Evolutionary conservation across 2,888 invertebrate species (phyloP).

Genomic region (Sphaeridia pumilis): DNA sequence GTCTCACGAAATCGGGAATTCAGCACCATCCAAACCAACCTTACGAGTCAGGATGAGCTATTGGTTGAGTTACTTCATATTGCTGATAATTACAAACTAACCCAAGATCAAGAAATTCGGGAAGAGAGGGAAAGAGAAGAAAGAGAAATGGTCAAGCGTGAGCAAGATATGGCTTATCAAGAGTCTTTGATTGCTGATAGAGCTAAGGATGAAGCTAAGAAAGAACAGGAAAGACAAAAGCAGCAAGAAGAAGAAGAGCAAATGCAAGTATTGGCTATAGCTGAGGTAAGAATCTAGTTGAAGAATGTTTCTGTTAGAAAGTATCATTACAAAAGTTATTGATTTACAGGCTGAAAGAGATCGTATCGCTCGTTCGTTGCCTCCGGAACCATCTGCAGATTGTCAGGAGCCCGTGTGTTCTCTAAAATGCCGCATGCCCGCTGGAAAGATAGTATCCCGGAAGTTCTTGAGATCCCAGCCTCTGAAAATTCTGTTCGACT

Average conservation of each 20-base stretch:
- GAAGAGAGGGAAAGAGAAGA: slow-evolving; percentile 82
- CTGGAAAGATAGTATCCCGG: slow-evolving; percentile 32
- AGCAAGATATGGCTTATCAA: slow-evolving; percentile 89
- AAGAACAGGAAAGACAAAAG: slow-evolving; percentile 58
- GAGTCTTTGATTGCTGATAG: slow-evolving; percentile 75
- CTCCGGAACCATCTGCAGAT: slow-evolving; percentile 30
- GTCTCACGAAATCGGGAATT: slow-evolving; percentile 75
- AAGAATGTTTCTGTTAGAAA: too few species aligned
- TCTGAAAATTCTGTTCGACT: slow-evolving; percentile 33
- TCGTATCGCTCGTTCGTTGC: slow-evolving; percentile 24
- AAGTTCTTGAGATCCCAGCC: slow-evolving; percentile 29
- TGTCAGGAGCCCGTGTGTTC: slow-evolving; percentile 28
- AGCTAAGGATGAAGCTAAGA: slow-evolving; percentile 76
- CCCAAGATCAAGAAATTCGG: slow-evolving; percentile 62
- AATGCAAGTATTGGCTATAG: slow-evolving; percentile 57
- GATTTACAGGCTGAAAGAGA: slow-evolving; percentile 22
- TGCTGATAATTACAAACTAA: slow-evolving; percentile 66
- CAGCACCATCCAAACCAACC: slow-evolving; percentile 46
- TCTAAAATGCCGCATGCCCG: slow-evolving; percentile 32
- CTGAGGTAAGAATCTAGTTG: slow-evolving; percentile 47
- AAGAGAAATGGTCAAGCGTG: slow-evolving; percentile 75
- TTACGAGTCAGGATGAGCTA: slow-evolving; percentile 56
- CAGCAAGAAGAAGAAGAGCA: slow-evolving; percentile 39
- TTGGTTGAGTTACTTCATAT: slow-evolving; percentile 76
- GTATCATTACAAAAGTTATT: background rate